Conservation (phyloP, 2,797 vertebrate species). For the Coracias cyanogaster region DNA sequence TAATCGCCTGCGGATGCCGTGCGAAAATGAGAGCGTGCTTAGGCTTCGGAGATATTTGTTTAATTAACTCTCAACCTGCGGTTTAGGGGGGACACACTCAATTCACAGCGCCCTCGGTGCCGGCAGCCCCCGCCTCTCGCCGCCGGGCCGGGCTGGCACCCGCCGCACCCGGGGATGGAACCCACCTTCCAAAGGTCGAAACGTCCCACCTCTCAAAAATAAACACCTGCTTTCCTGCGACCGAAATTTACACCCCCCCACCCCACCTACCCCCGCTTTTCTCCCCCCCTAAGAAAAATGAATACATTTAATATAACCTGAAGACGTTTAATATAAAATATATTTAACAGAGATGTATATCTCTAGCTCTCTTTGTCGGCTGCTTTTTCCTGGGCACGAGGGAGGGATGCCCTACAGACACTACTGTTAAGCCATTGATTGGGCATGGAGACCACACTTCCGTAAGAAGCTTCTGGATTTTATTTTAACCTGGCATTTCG, state of each 20-base stretch:
- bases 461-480: background rate
- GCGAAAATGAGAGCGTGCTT: background rate
- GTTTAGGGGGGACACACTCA: rapidly evolving
- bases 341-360: rapidly evolving
- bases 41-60: background rate
- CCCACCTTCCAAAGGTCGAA: background rate
- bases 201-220: background rate
- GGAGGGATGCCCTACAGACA: background rate
- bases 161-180: rapidly evolving
- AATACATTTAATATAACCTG: background rate
- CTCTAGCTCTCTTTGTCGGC: background rate
- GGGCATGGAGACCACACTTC: background rate
- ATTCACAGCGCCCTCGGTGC: background rate
- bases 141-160: too few species aligned
- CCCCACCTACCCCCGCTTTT: rapidly evolving
- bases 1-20: background rate
- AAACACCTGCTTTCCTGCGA: background rate
- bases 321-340: too few species aligned
- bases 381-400: background rate
- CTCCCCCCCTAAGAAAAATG: background rate
- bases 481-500: rapidly evolving
- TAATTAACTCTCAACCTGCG: background rate
- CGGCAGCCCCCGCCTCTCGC: rapidly evolving
- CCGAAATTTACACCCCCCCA: rapidly evolving
- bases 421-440: background rate